phyloP scores from a whole-genome alignment of 1,140 invertebrate genomes.

The Musca domestica region DNA sequence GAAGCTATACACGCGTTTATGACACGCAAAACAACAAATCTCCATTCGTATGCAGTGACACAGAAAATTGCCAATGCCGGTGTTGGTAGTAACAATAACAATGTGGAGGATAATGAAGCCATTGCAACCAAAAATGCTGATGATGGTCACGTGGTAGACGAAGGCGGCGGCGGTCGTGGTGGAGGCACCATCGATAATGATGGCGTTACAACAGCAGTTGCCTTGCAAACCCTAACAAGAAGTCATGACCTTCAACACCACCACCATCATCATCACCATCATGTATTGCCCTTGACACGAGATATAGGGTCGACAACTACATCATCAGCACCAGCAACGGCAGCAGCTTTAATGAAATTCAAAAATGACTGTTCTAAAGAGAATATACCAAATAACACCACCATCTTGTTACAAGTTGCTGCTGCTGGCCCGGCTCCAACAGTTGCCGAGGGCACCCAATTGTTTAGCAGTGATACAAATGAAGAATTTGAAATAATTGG shows the following conservation, averaged over 20 bases:
- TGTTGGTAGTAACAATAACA: neutral
- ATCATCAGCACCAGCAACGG: neutral
- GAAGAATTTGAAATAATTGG: conserved; percentile 10
- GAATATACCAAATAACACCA: conserved; percentile 18
- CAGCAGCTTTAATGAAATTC: neutral
- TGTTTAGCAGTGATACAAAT: conserved; percentile 26
- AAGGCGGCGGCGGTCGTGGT: neutral
- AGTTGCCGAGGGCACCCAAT: neutral
- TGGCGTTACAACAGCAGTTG: neutral
- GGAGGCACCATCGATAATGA: neutral
- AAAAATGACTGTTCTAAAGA: conserved; percentile 13
- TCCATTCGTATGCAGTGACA: conserved; percentile 48
- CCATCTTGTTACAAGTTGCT: neutral
- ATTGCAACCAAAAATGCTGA: no score
- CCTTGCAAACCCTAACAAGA: neutral
- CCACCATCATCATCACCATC: neutral
- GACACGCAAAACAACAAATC: conserved; percentile 43
- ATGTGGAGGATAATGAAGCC: no score
- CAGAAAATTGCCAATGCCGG: conserved; percentile 27
- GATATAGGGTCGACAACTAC: no score
- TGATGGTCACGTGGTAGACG: no score
- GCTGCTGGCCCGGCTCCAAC: neutral
- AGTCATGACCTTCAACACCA: neutral
- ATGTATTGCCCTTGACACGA: no score
- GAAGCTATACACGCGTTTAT: conserved; percentile 43